These are phyloP conservation scores for Eilema caniola DNA, from an alignment of 2,888 invertebrate species.

Conservation along the genomic window DNA sequence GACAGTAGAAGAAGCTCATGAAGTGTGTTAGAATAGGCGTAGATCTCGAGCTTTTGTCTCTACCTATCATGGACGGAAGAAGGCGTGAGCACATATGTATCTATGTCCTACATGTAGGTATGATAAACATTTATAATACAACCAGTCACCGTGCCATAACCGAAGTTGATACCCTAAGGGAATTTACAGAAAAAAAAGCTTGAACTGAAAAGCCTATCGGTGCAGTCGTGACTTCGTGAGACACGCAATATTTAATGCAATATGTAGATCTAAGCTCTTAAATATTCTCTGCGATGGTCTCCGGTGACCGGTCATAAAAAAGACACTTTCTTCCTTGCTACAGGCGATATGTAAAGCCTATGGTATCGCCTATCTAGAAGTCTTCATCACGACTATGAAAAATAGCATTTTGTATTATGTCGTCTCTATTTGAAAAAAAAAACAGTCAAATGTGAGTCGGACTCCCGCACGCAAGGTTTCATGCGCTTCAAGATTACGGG, in stretches of 20 bases:
- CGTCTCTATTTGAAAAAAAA: not conserved
- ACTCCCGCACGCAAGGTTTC: too few relatives aligned
- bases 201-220: not conserved
- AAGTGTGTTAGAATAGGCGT: too few relatives aligned
- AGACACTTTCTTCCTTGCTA: not conserved
- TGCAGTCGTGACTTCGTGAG: not conserved
- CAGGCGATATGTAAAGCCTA: not conserved
- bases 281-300: not conserved
- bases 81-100: too few relatives aligned
- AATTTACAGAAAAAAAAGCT: not conserved
- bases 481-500: too few relatives aligned
- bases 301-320: conserved; percentile 1
- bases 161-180: not conserved
- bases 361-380: not conserved
- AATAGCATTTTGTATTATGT: not conserved
- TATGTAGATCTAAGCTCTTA: conserved; percentile 1
- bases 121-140: not conserved
- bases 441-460: not conserved
- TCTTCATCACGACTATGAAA: not conserved
- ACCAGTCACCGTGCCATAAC: not conserved
- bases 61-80: too few relatives aligned
- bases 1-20: too few relatives aligned
- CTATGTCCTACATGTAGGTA: too few relatives aligned
- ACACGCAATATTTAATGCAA: not conserved
- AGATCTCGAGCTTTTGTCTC: too few relatives aligned